These are phyloP conservation scores for Antechinus flavipes DNA, from an alignment of 2,113 vertebrate species.

Conservation along the genomic window DNA sequence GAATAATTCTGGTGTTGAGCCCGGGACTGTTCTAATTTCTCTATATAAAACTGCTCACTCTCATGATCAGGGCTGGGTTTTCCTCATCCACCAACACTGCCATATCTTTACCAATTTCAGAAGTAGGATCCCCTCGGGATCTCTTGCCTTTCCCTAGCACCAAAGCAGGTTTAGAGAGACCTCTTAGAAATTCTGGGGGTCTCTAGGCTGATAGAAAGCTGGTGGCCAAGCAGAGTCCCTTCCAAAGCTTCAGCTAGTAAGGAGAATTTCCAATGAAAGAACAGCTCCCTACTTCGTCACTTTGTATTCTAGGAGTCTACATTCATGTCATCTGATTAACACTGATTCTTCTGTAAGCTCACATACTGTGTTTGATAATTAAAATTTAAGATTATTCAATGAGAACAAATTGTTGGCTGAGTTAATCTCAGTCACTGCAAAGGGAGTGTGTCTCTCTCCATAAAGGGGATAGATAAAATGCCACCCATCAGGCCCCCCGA, in stretches of 20 bases:
- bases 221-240: background rate
- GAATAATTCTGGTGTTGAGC: background rate
- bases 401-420: constrained; percentile 56
- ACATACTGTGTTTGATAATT: background rate
- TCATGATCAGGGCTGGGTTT: background rate
- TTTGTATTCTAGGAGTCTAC: background rate
- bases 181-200: background rate
- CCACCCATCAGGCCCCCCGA: background rate
- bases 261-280: background rate
- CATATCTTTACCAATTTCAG: background rate
- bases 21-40: background rate
- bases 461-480: background rate
- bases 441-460: background rate
- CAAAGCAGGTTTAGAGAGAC: background rate
- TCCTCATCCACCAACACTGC: background rate
- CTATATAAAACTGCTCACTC: background rate
- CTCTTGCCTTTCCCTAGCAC: background rate
- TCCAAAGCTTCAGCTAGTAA: background rate
- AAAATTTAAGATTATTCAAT: constrained; percentile 52
- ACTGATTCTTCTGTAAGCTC: constrained; percentile 57
- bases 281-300: background rate
- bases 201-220: background rate
- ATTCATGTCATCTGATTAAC: background rate
- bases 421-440: constrained; percentile 27
- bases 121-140: background rate